These are phyloP conservation scores for Poeciliopsis presidionis DNA, from an alignment of 2,797 vertebrate genomes.

Conservation along the genomic window DNA sequence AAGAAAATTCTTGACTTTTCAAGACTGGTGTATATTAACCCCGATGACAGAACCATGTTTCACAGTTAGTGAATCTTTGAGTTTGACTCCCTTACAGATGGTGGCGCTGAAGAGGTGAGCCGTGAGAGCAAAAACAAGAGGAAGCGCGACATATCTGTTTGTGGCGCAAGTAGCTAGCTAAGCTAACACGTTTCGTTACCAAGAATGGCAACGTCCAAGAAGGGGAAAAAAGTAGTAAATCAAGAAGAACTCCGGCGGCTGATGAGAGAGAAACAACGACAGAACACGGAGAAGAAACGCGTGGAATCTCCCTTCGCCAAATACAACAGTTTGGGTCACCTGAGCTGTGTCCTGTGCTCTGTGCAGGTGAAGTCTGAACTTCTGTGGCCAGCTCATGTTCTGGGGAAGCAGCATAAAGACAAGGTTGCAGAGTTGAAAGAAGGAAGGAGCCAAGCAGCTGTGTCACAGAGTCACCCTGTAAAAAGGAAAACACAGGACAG, in stretches of 20 bases:
- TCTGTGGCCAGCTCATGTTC: slow-evolving; percentile 91
- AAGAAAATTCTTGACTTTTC: background rate
- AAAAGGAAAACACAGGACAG: slow-evolving; percentile 83
- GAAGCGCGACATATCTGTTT: slow-evolving; percentile 50
- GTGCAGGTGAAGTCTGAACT: slow-evolving; percentile 88
- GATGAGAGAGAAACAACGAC: slow-evolving; percentile 91
- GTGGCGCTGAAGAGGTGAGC: background rate
- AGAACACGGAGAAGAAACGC: slow-evolving; percentile 82
- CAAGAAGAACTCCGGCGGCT: slow-evolving; percentile 93
- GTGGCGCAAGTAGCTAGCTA: background rate
- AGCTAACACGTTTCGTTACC: slow-evolving; percentile 13
- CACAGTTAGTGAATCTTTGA: background rate
- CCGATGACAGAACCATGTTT: background rate
- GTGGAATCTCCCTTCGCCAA: slow-evolving; percentile 92
- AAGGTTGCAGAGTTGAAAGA: slow-evolving; percentile 83
- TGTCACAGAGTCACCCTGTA: slow-evolving; percentile 42
- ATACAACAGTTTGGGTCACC: slow-evolving; percentile 91
- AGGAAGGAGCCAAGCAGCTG: slow-evolving; percentile 54
- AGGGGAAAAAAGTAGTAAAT: slow-evolving; percentile 86
- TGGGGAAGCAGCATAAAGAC: slow-evolving; percentile 93
- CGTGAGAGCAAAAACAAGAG: background rate
- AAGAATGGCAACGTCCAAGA: slow-evolving; percentile 76
- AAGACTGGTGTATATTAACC: background rate
- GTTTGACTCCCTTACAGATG: background rate
- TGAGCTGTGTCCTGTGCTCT: slow-evolving; percentile 89